Evolutionary conservation across 2,888 invertebrate genomes (phyloP).

Genomic region (Petrolisthes manimaculis): DNA sequence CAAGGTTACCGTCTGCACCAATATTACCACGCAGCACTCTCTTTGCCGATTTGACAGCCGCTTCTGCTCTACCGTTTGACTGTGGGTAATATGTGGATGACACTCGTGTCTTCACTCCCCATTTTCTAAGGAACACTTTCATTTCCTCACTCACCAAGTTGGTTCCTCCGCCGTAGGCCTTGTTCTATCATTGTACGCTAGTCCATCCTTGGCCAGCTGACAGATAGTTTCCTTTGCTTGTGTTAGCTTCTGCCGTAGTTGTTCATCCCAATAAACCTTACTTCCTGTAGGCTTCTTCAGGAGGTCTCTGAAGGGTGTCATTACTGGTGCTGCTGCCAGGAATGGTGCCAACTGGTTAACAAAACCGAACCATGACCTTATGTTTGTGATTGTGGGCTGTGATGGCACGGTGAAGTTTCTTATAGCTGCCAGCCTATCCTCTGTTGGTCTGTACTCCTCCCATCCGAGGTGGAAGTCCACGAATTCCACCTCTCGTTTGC

Average conservation of each 20-base stretch:
- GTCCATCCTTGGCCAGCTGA: conserved; percentile 26
- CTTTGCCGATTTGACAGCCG: conserved; percentile 15
- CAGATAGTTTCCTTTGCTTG: background rate
- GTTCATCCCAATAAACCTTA: too few relatives aligned
- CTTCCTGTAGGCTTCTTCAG: too few relatives aligned
- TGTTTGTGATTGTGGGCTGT: too few relatives aligned
- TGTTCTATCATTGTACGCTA: conserved; percentile 23
- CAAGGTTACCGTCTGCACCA: conserved; percentile 5
- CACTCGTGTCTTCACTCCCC: background rate
- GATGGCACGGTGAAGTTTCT: too few relatives aligned
- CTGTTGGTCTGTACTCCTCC: too few relatives aligned
- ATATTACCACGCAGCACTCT: conserved; percentile 16
- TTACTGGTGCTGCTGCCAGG: too few relatives aligned
- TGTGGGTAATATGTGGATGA: conserved; percentile 27
- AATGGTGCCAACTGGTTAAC: too few relatives aligned
- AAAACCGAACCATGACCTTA: too few relatives aligned
- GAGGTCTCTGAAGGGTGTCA: too few relatives aligned
- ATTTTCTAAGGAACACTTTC: conserved; percentile 4
- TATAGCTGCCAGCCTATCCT: too few relatives aligned
- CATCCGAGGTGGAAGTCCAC: too few relatives aligned
- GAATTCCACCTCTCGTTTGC: too few relatives aligned
- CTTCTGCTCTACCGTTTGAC: conserved; percentile 26
- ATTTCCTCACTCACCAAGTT: conserved; percentile 27
- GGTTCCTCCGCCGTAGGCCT: conserved; percentile 27
- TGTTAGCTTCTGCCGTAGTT: background rate